These are phyloP conservation scores for Proteles cristata DNA, from an alignment of 2,113 vertebrate species.

Conservation along the genomic window DNA sequence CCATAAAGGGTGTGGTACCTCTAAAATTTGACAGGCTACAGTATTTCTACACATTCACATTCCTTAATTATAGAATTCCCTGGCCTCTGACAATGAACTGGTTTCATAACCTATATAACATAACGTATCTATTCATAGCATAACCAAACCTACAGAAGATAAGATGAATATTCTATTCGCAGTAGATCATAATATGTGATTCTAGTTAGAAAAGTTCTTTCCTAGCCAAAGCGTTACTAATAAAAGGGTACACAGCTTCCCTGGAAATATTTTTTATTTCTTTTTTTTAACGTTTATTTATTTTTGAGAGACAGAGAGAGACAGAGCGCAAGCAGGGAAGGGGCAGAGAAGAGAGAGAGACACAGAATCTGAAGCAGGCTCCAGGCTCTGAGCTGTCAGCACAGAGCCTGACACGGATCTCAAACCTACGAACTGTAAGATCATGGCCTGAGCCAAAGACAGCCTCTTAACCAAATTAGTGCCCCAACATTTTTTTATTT, in stretches of 20 bases:
- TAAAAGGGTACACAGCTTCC: neutral
- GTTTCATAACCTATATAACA: neutral
- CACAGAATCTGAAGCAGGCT: no score
- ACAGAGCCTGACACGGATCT: no score
- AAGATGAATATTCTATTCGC: conserved; percentile 27
- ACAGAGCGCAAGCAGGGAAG: no score
- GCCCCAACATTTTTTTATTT: neutral
- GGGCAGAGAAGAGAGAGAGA: no score
- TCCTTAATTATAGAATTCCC: neutral
- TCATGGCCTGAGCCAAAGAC: no score
- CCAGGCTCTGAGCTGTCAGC: no score
- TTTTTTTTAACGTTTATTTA: no score
- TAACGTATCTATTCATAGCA: neutral
- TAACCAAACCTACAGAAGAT: neutral
- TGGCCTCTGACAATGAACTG: neutral
- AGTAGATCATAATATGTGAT: neutral
- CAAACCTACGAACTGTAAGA: no score
- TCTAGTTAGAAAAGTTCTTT: conserved; percentile 3
- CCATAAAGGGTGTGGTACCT: neutral
- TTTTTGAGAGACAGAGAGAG: no score
- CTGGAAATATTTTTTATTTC: neutral
- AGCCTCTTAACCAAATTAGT: no score
- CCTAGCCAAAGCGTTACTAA: neutral
- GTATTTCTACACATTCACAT: neutral
- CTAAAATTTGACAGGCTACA: neutral